Conservation (phyloP, 1,140 invertebrate genomes). For the Calephelis nemesis region DNA sequence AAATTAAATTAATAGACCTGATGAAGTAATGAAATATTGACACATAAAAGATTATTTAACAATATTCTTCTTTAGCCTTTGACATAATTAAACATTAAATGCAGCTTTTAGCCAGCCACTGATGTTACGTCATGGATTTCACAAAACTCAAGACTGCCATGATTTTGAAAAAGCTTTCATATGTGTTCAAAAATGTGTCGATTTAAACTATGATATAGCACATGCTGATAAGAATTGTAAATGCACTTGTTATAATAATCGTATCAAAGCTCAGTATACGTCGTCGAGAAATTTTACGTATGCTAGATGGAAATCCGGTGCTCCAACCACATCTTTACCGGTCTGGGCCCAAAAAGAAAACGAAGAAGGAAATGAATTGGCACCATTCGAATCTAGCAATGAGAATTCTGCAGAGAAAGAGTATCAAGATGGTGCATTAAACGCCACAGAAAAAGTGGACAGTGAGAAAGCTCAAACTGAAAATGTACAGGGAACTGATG, state of each 20-base stretch:
- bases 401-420: slow-evolving; percentile 1
- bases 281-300: slow-evolving; percentile 17
- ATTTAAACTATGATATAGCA: slow-evolving; percentile 51
- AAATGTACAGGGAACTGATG: not conserved
- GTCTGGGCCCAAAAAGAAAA: slow-evolving; percentile 38
- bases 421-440: not conserved
- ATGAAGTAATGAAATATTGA: no score
- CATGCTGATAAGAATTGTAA: slow-evolving; percentile 53
- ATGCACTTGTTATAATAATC: slow-evolving; percentile 53
- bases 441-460: slow-evolving; percentile 6
- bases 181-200: slow-evolving; percentile 58
- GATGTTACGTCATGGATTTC: slow-evolving; percentile 57
- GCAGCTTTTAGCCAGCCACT: not conserved
- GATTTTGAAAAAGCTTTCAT: slow-evolving; percentile 53
- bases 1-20: no score
- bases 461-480: not conserved
- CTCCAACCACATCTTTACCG: slow-evolving; percentile 49
- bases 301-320: slow-evolving; percentile 43
- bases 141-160: slow-evolving; percentile 45
- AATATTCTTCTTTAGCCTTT: no score
- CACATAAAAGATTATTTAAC: no score
- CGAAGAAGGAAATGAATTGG: slow-evolving; percentile 2
- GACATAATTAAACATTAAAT: not conserved
- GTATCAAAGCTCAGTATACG: slow-evolving; percentile 46
- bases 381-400: not conserved